Conservation (phyloP, 2,797 vertebrate genomes). For the Lerista edwardsae region DNA sequence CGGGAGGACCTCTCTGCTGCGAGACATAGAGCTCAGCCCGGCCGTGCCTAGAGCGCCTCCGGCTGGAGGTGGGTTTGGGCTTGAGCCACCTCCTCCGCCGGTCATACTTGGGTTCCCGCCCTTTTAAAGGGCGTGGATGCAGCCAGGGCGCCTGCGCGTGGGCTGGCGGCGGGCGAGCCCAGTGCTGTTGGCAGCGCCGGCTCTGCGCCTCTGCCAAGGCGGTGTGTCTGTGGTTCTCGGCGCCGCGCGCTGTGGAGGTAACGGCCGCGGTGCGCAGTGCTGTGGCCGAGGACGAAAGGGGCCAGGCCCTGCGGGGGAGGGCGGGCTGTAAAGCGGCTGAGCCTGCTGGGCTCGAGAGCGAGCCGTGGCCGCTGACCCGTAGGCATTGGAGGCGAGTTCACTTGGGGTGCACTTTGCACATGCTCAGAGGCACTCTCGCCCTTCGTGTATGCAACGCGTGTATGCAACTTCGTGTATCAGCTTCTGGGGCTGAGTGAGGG, state of each 20-base stretch:
- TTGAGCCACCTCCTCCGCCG: neutral
- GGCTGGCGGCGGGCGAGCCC: neutral
- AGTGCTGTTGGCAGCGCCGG: neutral
- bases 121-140: no score
- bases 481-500: neutral
- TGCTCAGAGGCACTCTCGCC: neutral
- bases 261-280: neutral
- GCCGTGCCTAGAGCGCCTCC: no score
- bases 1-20: no score
- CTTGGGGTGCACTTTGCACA: neutral
- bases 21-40: no score
- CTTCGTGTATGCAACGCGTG: no score
- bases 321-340: rapidly evolving
- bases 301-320: no score
- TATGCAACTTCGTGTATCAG: no score
- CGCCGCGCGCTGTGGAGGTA: neutral
- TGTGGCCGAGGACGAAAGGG: neutral
- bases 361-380: neutral
- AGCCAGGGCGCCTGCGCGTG: neutral
- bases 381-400: no score
- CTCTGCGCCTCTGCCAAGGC: no score
- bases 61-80: no score
- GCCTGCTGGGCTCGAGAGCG: no score
- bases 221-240: neutral
- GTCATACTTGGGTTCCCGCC: neutral